Evolutionary conservation across 2,888 invertebrate genomes (phyloP), one percentile per base, ranked within the genome.

Genomic region (Orthonevra nobilis): DNA sequence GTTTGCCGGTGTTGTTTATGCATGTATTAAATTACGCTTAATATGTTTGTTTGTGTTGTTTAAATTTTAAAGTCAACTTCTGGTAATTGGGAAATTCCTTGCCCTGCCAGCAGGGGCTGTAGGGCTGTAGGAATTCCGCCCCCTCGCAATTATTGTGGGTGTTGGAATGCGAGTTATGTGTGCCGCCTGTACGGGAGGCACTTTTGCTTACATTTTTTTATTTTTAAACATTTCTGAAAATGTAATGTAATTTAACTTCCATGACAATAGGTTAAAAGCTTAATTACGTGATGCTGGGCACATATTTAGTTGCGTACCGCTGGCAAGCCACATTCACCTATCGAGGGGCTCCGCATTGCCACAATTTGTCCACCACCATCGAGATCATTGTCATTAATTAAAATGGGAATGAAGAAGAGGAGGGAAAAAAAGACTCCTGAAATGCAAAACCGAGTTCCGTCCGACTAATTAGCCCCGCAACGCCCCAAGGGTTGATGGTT

Each of bases 11-110:
- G 34, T 79, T 79, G 79, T 79, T 79, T 79, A 79, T 82, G 77
- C 63, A 69, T 72, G 82, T 81, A 82, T 82, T 81, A 82, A 83
- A 81, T 83, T 82, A 81, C 73, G 66, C 64, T 81, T 82, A 83
- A 83, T 82, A 81, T 77, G 77, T 83, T 81, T 81, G 81, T 81
- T 79, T 81, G 58, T 81, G 74, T 46, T 56, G 48, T 81, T 77
- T 79, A 82, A 79, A 79, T 79, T 79, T 79, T 79, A 79, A 79
- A 79, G 79, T 72, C 79, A 79, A 73, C 66, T 66, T 61, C 32
- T 66, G 66, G 72, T 79, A 73, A 79, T 79, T 79, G 79, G 79
- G 66, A 79, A 79, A 79, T 79, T 79, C 79, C 79, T 79, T 79
- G 10, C 34, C 50, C 66, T 15, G 56, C 73, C 73, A 68, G 34